Base-by-base conservation (phyloP, 2,797 vertebrate genomes). In the Pseudochaenichthys georgianus region DNA sequence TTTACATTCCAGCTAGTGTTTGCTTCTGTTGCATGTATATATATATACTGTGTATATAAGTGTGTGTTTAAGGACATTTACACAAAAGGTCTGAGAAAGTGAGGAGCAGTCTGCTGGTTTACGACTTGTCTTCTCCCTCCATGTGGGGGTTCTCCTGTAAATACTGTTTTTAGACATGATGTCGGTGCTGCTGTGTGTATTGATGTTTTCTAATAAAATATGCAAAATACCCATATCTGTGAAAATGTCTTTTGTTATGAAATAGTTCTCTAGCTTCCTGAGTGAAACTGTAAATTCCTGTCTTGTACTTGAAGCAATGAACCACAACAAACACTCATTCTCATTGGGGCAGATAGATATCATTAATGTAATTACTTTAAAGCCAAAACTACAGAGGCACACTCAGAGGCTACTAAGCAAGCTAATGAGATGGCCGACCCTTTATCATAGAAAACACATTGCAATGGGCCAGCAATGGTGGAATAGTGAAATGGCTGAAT, bases 1-100 rank as follows among this genome's bases (percentile, higher is more conserved):
- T 95, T 97, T 99, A 92, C 98, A 99, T 47, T 99, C 98, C 73
- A 99, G 98, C 95, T 99, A 91, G 77, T 82, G 85, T 74, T 74
- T 64, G 52, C n/a, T 34, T 70, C 16, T 54, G 11, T 17, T 81
- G 42, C 77, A 8, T 38, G 17, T 70, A 9, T 75, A 28, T 28
- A 9, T 78, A n/a, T 47, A 48, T 74, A 8, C n/a, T 46, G 48
- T 77, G 43, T 74, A 16, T 47, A 21, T 59, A 0, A 53, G 15
- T 70, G 42, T 76, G 69, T 80, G 60, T 65, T 13, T 73, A 17
- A 62, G 61, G 53, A 62, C 1, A 11, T 75, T 64, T 70, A 61
- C 21, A 61, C 19, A 53, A 51, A 77, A 52, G 52, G 53, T 66
- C 21, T 64, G 63, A 78, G 69, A 73, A 65, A 58, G 59, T 60